phyloP scores from a whole-genome alignment of 2,888 invertebrate genomes.

The Zygothrica quintamaculata region DNA sequence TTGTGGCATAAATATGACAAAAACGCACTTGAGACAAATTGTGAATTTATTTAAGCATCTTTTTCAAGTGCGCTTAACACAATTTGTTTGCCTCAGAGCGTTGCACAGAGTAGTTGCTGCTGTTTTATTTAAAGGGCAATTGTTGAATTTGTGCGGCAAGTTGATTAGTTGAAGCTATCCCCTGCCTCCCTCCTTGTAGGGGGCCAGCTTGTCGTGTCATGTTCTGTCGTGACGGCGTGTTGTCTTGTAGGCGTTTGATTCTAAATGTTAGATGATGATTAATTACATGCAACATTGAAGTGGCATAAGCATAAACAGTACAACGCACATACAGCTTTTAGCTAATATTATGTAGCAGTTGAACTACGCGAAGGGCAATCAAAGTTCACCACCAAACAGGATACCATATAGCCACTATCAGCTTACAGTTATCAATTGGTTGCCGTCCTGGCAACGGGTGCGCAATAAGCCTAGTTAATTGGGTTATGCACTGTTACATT shows the following conservation, averaged over 20 bases:
- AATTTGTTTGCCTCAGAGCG: conserved; percentile 58
- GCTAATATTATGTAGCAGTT: neutral
- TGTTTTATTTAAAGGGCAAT: conserved; percentile 33
- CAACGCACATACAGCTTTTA: no score
- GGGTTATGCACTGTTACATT: conserved; percentile 27
- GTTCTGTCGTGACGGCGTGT: neutral
- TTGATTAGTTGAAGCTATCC: conserved; percentile 27
- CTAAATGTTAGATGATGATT: conserved; percentile 67
- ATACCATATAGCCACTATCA: no score
- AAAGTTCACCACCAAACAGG: no score
- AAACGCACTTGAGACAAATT: conserved; percentile 80
- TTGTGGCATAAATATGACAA: conserved; percentile 75
- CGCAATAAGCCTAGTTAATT: conserved; percentile 60
- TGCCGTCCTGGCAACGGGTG: conserved; percentile 42
- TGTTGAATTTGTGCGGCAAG: conserved; percentile 35
- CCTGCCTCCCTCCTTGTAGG: neutral
- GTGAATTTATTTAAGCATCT: conserved; percentile 72
- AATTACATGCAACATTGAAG: conserved; percentile 60
- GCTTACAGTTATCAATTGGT: conserved; percentile 13
- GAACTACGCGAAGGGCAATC: conserved; percentile 47
- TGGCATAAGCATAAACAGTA: conserved; percentile 17
- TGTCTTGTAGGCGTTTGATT: conserved; percentile 60
- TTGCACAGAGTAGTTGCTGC: neutral
- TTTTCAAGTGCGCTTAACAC: conserved; percentile 67
- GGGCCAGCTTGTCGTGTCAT: no score